phyloP scores from a whole-genome alignment of 2,888 invertebrate genomes.

The Tetragnatha montana region DNA sequence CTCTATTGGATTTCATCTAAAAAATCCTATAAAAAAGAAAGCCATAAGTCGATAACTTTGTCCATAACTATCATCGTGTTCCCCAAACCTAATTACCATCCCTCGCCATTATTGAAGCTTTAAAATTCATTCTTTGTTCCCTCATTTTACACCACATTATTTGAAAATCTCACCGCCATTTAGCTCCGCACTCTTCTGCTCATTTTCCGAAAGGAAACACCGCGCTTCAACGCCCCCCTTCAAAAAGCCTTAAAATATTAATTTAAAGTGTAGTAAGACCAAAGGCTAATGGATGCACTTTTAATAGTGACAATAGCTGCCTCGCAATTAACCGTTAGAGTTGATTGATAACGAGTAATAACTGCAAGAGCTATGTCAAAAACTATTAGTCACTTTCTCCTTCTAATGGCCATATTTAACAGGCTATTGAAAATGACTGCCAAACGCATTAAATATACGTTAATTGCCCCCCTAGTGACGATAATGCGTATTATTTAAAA shows the following conservation, averaged over 20 bases:
- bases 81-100: too few species aligned
- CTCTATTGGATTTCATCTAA: too few species aligned
- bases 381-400: constrained; percentile 34
- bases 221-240: neutral
- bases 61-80: too few species aligned
- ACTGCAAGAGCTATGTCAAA: constrained; percentile 29
- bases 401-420: constrained; percentile 37
- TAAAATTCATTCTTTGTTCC: neutral
- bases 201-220: neutral
- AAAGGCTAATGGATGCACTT: constrained; percentile 11
- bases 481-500: constrained; percentile 34
- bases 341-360: constrained; percentile 45
- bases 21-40: too few species aligned
- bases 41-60: too few species aligned
- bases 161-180: neutral
- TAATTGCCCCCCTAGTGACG: constrained; percentile 29
- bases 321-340: constrained; percentile 31
- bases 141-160: neutral
- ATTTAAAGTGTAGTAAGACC: neutral
- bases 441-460: constrained; percentile 37
- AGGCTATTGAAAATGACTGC: constrained; percentile 10
- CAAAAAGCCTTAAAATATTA: neutral
- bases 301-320: constrained; percentile 39
- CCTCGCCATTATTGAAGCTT: too few species aligned
- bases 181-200: neutral